Percentiles rank a stretch among this genome's conserved stretches.
These are phyloP conservation scores for Buathra laborator DNA, from an alignment of 2,888 invertebrate genomes.

Conservation along the genomic window DNA sequence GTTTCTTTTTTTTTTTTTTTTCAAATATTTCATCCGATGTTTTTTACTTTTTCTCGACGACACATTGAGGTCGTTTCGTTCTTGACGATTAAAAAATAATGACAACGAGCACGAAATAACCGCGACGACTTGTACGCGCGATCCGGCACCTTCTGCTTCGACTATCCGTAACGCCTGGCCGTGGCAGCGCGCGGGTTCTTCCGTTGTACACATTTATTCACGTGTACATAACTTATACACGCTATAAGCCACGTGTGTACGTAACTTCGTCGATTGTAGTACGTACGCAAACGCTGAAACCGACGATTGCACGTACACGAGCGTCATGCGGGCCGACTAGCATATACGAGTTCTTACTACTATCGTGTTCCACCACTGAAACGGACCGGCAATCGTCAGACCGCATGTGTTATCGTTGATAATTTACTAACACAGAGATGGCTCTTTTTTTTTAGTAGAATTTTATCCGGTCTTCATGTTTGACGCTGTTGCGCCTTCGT, in stretches of 20 bases:
- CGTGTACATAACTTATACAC: slow-evolving; percentile 36
- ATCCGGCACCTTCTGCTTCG: slow-evolving; percentile 64
- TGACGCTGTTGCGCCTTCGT: not conserved
- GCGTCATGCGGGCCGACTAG: slow-evolving; percentile 60
- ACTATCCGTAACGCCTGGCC: slow-evolving; percentile 64
- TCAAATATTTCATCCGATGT: not conserved
- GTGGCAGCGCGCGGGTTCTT: slow-evolving; percentile 52
- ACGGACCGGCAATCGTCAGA: slow-evolving; percentile 30
- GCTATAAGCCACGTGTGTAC: slow-evolving; percentile 32
- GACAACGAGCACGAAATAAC: slow-evolving; percentile 36
- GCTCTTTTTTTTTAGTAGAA: not conserved
- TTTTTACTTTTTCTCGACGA: not conserved
- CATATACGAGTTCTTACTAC: slow-evolving; percentile 54
- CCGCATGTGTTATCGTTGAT: slow-evolving; percentile 64
- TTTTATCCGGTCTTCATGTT: slow-evolving; percentile 11
- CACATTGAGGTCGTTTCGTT: not conserved
- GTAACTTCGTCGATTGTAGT: slow-evolving; percentile 28
- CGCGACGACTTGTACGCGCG: slow-evolving; percentile 54
- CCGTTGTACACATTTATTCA: slow-evolving; percentile 59
- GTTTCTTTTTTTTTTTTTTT: not conserved
- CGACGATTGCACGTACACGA: slow-evolving; percentile 35
- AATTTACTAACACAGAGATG: slow-evolving; percentile 52
- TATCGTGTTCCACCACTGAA: slow-evolving; percentile 30
- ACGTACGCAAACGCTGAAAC: not conserved
- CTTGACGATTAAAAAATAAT: not conserved